Conservation (phyloP, 2,113 vertebrate species). For the Mus spicilegus region DNA sequence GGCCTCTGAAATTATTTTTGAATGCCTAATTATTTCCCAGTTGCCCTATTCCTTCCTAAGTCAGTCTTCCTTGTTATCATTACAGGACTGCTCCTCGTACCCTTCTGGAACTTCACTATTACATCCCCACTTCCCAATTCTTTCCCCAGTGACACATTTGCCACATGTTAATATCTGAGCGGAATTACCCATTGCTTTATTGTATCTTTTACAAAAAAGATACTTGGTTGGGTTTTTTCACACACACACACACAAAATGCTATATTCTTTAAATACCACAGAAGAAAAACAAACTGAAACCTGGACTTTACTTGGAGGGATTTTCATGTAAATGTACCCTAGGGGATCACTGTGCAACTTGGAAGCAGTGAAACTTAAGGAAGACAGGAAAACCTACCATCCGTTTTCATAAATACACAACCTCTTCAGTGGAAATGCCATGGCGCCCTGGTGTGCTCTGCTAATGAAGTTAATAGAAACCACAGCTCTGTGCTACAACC, state of each 20-base stretch:
- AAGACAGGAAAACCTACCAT: background rate
- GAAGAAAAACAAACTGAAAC: slow-evolving; percentile 24
- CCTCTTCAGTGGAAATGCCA: background rate
- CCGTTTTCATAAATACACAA: background rate
- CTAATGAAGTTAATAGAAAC: background rate
- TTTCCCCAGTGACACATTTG: background rate
- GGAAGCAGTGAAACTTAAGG: rapidly evolving
- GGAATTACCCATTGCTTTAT: background rate
- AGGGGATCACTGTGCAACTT: background rate
- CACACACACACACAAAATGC: too few relatives aligned
- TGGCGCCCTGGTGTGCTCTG: background rate
- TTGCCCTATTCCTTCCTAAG: slow-evolving; percentile 3
- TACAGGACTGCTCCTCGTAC: background rate
- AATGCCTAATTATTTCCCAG: slow-evolving; percentile 56
- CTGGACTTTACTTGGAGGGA: background rate
- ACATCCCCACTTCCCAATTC: background rate
- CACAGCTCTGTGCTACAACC: background rate
- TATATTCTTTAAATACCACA: background rate
- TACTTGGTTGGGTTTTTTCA: background rate
- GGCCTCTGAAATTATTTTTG: slow-evolving; percentile 41
- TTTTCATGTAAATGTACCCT: background rate
- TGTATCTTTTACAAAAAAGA: slow-evolving; percentile 4
- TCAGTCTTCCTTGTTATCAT: background rate
- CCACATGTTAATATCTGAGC: slow-evolving; percentile 42
- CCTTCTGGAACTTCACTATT: background rate